A percentile compares a stretch with the other conserved stretches of the same genome.
phyloP scores from a whole-genome alignment of 2,797 vertebrate species.

The Caiman crocodilus region DNA sequence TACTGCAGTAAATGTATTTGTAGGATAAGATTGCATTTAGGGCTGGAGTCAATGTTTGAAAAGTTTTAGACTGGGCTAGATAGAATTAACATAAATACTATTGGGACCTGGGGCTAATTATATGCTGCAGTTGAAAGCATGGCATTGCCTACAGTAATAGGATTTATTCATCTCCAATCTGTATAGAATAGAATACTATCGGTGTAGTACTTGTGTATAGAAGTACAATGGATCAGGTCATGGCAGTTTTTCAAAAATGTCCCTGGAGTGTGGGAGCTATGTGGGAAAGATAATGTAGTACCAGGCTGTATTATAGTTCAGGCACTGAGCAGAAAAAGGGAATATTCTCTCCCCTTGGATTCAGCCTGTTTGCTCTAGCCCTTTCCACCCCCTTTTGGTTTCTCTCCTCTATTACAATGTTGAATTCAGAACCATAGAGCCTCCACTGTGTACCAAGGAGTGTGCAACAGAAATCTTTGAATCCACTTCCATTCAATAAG shows the following conservation, averaged over 20 bases:
- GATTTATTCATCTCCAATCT: neutral
- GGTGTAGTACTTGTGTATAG: too few species aligned
- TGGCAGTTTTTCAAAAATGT: neutral
- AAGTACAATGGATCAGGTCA: neutral
- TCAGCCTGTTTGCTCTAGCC: neutral
- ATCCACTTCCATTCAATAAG: neutral
- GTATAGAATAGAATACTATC: neutral
- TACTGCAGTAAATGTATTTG: neutral
- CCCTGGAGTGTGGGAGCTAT: rapidly evolving
- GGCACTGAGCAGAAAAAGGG: too few species aligned
- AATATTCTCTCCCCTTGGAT: neutral
- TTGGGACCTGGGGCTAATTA: neutral
- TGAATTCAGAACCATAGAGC: neutral
- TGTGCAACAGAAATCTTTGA: neutral
- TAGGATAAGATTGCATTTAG: neutral
- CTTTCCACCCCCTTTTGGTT: neutral
- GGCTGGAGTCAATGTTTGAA: neutral
- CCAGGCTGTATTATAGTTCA: neutral
- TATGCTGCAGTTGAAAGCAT: neutral
- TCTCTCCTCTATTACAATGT: neutral
- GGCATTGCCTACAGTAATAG: neutral
- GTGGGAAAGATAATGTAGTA: neutral
- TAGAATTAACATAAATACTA: neutral
- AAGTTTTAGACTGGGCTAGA: neutral
- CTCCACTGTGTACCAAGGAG: neutral